phyloP scores from a whole-genome alignment of 2,113 vertebrate species.

The Anoura caudifer region DNA sequence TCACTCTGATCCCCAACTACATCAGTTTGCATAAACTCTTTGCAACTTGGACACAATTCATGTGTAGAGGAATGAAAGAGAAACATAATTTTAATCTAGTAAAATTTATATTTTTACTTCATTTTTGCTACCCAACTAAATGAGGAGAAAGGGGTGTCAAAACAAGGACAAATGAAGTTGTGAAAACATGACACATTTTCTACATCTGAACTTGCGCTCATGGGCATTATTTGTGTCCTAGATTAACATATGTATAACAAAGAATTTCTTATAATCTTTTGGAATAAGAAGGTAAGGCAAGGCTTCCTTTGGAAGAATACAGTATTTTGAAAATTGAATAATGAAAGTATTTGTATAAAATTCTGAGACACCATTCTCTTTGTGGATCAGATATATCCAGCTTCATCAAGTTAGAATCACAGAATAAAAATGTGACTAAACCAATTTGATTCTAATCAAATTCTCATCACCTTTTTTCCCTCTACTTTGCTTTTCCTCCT shows the following conservation, averaged over 20 bases:
- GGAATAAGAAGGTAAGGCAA: neutral
- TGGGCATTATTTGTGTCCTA: neutral
- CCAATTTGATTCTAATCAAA: neutral
- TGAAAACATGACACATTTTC: neutral
- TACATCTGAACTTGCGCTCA: neutral
- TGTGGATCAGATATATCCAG: neutral
- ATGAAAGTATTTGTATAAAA: neutral
- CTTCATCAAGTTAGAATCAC: neutral
- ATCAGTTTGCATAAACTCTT: neutral
- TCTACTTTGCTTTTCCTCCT: neutral
- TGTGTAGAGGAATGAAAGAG: neutral
- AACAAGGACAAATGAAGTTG: neutral
- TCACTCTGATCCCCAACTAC: neutral
- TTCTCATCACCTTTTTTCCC: neutral
- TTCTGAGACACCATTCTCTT: neutral
- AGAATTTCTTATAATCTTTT: neutral
- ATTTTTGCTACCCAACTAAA: neutral
- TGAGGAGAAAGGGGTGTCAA: neutral
- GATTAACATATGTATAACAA: neutral
- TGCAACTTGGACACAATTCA: neutral
- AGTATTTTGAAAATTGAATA: neutral
- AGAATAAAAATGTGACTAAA: neutral
- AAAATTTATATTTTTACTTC: neutral
- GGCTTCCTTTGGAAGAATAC: neutral
- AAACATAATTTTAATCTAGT: neutral